A percentile compares a stretch with the other conserved stretches of the same genome.
phyloP scores from a whole-genome alignment of 2,797 vertebrate species.

The Sciurus carolinensis region DNA sequence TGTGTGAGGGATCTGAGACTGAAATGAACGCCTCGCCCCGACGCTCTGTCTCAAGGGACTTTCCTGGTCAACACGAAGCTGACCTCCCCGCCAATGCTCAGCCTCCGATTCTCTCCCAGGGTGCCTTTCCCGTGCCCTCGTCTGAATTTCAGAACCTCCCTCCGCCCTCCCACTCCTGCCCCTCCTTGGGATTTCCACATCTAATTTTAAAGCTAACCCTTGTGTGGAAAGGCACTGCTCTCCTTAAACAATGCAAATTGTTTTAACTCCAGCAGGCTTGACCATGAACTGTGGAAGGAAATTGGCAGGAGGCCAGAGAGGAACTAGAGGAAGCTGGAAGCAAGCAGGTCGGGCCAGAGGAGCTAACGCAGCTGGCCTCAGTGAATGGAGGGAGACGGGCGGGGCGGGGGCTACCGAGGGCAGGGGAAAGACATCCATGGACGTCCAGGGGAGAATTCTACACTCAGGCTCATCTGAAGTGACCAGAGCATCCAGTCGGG shows the following conservation, averaged over 20 bases:
- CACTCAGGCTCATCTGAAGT: background rate
- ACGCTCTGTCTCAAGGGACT: background rate
- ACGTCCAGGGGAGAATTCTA: background rate
- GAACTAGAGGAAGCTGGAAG: conserved; percentile 63
- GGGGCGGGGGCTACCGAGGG: accelerated
- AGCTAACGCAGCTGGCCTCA: conserved; percentile 42
- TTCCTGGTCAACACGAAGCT: background rate
- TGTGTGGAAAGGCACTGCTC: conserved; percentile 53
- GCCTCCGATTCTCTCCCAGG: background rate
- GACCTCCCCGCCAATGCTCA: background rate
- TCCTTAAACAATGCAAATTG: conserved; percentile 80
- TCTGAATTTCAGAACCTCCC: conserved; percentile 3
- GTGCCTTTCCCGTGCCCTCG: background rate
- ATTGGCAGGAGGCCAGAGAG: conserved; percentile 68
- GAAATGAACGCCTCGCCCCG: background rate
- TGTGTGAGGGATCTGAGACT: background rate
- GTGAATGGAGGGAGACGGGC: background rate
- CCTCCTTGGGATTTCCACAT: conserved; percentile 65
- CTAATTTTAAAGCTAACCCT: conserved; percentile 55
- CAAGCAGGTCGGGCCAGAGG: background rate
- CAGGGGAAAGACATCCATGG: background rate
- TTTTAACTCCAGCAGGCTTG: conserved; percentile 52
- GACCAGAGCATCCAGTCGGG: background rate
- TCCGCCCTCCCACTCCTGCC: background rate
- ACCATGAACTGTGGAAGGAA: conserved; percentile 57